Evolutionary conservation across 2,888 invertebrate genomes (phyloP), one percentile per base, ranked within the genome.

Genomic region (Gonocerus acuteangulatus): DNA sequence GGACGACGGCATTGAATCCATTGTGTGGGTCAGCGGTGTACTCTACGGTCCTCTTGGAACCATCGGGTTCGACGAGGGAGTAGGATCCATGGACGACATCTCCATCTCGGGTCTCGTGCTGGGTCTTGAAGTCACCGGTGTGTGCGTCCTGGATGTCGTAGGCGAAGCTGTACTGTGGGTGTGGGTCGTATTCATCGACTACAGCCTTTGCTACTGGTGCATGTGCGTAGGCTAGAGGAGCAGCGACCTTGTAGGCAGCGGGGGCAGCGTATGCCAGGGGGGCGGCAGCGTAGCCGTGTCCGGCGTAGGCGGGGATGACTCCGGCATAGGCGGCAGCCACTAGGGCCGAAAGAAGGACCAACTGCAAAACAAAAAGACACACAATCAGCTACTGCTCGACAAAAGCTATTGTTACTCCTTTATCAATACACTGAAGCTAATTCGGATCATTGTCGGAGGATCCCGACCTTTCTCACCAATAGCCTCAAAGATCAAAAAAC

Each of bases 191-290:
- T 58, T 69, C 69, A 60, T 67, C 68, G 57, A 67, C 67, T 56
- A 66, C 66, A 15, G 69, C 67, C 68, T 69, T 68, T 11, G 70
- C 70, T 16, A 71, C 70, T 48, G 65, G 65, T 59, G 65, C 75
- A 15, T 39, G 22, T 73, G 74, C 78, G 74, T 75, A 81, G 68
- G 76, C 77, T 70, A 72, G 19, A 70, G 73, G n/a, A 71, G 72
- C 22, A 48, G 70, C 68, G 39, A 27, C 27, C 27, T 27, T 27
- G 76, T 76, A 72, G 72, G 52, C 51, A 16, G 47, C 42, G 49
- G 21, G 32, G 11, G 51, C 23, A 11, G 51, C 52, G 58, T 58
- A 49, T 34, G 59, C 56, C 64, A 71, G 70, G 6, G 76, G 77
- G 22, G 77, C 72, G 44, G 72, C 70, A 48, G 71, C 69, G 65